Evolutionary conservation across 2,113 vertebrate species (phyloP).

Genomic region (Neogobius melanostomus): DNA sequence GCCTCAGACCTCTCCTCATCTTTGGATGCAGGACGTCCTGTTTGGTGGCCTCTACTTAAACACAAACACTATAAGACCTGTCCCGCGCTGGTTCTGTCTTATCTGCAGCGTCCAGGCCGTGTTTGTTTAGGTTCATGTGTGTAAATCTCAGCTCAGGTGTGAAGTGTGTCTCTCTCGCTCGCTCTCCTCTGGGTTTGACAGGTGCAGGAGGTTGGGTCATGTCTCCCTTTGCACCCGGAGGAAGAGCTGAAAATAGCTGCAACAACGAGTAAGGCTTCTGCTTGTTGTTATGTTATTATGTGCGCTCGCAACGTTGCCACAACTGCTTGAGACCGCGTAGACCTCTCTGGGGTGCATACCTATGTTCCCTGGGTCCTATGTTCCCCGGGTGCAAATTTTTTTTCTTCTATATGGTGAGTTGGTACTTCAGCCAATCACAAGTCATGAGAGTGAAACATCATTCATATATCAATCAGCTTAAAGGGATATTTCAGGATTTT

Average conservation of each 20-base stretch:
- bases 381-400: too few species aligned
- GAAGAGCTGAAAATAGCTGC: conserved; percentile 9
- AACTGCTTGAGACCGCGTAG: too few species aligned
- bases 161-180: conserved; percentile 58
- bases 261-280: neutral
- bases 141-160: conserved; percentile 58
- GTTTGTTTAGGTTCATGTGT: conserved; percentile 30
- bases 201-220: conserved; percentile 18
- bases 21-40: conserved; percentile 68
- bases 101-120: conserved; percentile 73
- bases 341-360: too few species aligned
- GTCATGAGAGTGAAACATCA: too few species aligned
- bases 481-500: too few species aligned
- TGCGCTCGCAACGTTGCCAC: too few species aligned
- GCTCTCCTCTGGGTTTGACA: conserved; percentile 29
- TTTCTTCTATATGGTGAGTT: too few species aligned
- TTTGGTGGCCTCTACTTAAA: conserved; percentile 19
- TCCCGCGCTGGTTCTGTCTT: conserved; percentile 43
- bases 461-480: too few species aligned
- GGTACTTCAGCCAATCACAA: too few species aligned
- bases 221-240: conserved; percentile 21
- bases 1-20: conserved; percentile 19
- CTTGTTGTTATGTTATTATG: too few species aligned
- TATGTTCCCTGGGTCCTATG: too few species aligned
- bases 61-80: too few species aligned